Conservation (phyloP, 2,113 vertebrate genomes). For the Fulica atra region DNA sequence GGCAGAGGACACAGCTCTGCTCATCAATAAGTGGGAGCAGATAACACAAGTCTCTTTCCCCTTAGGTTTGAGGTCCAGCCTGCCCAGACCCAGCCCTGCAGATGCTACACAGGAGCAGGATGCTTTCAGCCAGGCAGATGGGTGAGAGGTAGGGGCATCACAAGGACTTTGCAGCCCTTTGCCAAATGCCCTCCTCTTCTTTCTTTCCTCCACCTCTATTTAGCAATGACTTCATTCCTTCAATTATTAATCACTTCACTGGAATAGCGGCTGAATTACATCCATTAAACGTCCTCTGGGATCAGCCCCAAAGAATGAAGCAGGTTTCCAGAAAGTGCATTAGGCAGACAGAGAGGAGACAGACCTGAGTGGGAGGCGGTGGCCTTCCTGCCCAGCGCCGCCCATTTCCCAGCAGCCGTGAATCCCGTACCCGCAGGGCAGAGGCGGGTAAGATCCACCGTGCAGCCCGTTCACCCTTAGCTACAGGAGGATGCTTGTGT, state of each 20-base stretch:
- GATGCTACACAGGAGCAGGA: neutral
- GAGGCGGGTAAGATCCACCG: neutral
- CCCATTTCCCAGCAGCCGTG: neutral
- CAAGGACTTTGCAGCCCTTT: neutral
- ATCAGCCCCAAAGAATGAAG: neutral
- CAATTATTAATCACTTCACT: constrained; percentile 48
- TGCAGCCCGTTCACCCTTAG: neutral
- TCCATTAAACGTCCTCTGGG: constrained; percentile 27
- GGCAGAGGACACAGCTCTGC: neutral
- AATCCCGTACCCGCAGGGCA: neutral
- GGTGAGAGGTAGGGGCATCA: neutral
- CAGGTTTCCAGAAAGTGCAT: constrained; percentile 48
- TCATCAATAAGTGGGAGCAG: neutral
- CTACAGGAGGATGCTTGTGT: neutral
- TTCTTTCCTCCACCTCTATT: neutral
- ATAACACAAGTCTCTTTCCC: neutral
- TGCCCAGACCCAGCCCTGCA: neutral
- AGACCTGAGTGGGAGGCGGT: neutral
- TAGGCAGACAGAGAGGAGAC: neutral
- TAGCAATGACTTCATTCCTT: neutral
- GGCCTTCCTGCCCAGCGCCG: neutral
- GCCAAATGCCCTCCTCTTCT: neutral
- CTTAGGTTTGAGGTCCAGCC: no score
- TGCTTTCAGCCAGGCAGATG: neutral
- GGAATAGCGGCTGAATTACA: neutral